Evolutionary conservation across 2,113 vertebrate species (phyloP), one percentile per base, ranked within the genome.

Genomic region (Clarias magur): DNA sequence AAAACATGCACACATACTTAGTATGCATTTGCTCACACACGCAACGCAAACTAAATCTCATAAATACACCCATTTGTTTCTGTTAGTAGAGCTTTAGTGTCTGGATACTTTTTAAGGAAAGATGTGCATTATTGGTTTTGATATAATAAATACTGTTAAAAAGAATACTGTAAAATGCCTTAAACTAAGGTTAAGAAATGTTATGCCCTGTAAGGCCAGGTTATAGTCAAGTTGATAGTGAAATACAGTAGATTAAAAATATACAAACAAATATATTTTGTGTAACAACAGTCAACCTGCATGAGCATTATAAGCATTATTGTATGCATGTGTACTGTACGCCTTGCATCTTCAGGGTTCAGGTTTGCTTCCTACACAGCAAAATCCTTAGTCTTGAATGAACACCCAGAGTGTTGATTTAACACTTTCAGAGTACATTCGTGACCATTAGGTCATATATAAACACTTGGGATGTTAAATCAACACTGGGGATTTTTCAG

Each of bases 41-140:
- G 54, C 75, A 91, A 94, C 91, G 93, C 93, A 92, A 88, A 93
- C 90, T 91, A 91, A 93, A 92, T 94, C 91, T 92, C 90, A 91
- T 92, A 94, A 92, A 92, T 88, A 92, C 90, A 93, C 89, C 88
- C 86, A 63, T 92, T 82, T 93, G 90, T 79, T 90, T 84, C 90
- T 87, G 83, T 91, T 86, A 90, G 87, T 89, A 87, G 80, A 27
- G 38, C 78, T 27, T 27, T 38, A 42, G 38, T 12, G 30, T 82
- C 21, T 72, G 80, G 27, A 13, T 68, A 73, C 48, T 79, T 42
- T 38, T 60, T 38, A 54, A 7, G 7, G 13, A 48, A 34, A 48
- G 21, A 38, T 79, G 38, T 56, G 34, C 42, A 68, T 63, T 34
- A 19, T 57, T 56, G 8, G 7, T 17, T 38, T 54, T 54, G 25